Percentiles rank a stretch among this genome's conserved stretches.
phyloP scores from a whole-genome alignment of 2,888 invertebrate species.

The Spilosoma lubricipeda region DNA sequence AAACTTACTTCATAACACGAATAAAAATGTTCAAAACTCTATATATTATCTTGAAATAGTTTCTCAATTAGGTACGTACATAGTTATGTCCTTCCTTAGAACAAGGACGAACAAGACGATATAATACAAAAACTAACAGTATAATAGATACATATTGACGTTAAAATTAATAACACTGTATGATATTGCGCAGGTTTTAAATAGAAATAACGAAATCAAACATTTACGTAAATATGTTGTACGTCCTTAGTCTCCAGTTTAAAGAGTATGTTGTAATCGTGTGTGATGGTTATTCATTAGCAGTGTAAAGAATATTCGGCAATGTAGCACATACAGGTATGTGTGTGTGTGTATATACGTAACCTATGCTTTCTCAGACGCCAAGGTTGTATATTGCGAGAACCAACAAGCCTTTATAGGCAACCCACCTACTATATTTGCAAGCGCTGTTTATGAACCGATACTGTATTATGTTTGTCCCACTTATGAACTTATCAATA shows the following conservation, averaged over 20 bases:
- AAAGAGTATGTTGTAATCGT: conserved; percentile 60
- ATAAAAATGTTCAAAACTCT: not conserved
- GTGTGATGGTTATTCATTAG: conserved; percentile 57
- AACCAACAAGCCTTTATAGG: conserved; percentile 66
- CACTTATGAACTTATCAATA: conserved; percentile 43
- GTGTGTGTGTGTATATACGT: conserved; percentile 48
- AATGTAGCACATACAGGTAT: conserved; percentile 50
- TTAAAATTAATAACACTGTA: conserved; percentile 6
- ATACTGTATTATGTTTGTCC: conserved; percentile 35
- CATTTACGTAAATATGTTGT: conserved; percentile 33
- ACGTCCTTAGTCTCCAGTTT: conserved; percentile 44
- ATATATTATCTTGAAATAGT: not conserved
- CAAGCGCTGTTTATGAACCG: conserved; percentile 40
- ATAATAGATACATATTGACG: not conserved
- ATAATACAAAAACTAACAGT: not conserved
- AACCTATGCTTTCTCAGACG: conserved; percentile 68
- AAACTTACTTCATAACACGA: conserved; percentile 22
- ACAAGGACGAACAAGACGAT: not conserved
- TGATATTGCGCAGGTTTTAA: conserved; percentile 17
- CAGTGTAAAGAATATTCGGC: conserved; percentile 60
- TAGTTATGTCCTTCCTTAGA: not conserved
- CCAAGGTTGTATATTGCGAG: conserved; percentile 71
- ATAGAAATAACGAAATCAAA: conserved; percentile 19
- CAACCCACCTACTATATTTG: conserved; percentile 60
- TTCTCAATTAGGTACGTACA: not conserved